These are phyloP conservation scores for Acanthosoma haemorrhoidale DNA, from an alignment of 2,888 invertebrate genomes.

Conservation along the genomic window DNA sequence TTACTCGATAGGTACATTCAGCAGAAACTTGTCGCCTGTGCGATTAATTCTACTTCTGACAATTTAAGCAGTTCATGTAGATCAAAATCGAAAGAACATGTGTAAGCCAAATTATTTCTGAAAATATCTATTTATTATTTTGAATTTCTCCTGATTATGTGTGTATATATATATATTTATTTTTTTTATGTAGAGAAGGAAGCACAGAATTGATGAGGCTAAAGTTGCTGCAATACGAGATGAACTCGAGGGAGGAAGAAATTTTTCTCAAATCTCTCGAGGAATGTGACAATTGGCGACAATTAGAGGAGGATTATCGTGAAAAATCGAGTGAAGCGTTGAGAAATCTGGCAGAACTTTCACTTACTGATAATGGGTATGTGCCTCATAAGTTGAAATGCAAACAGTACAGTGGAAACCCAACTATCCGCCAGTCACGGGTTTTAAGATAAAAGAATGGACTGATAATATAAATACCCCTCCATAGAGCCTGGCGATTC, in stretches of 20 bases:
- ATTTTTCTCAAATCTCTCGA: neutral
- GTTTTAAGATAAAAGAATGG: no score
- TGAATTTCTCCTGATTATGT: neutral
- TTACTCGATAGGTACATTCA: neutral
- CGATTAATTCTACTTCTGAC: neutral
- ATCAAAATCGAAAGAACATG: neutral
- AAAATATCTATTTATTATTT: no score
- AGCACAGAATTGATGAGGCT: neutral
- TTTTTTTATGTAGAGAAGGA: neutral
- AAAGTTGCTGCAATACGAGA: neutral
- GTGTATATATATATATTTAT: neutral
- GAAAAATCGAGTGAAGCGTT: neutral
- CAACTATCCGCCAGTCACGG: no score
- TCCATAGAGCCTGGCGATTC: no score
- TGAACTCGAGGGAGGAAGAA: neutral
- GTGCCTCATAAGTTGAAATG: no score
- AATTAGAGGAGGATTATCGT: neutral
- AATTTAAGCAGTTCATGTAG: neutral
- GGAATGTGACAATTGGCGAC: neutral
- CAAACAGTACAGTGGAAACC: no score
- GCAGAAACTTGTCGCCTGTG: conserved; percentile 6
- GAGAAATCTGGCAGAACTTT: neutral
- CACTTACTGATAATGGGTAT: neutral
- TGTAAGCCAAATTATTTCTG: no score
- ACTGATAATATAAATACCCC: no score